Evolutionary conservation across 1,140 invertebrate species (phyloP).

Genomic region (Cydia splendana): DNA sequence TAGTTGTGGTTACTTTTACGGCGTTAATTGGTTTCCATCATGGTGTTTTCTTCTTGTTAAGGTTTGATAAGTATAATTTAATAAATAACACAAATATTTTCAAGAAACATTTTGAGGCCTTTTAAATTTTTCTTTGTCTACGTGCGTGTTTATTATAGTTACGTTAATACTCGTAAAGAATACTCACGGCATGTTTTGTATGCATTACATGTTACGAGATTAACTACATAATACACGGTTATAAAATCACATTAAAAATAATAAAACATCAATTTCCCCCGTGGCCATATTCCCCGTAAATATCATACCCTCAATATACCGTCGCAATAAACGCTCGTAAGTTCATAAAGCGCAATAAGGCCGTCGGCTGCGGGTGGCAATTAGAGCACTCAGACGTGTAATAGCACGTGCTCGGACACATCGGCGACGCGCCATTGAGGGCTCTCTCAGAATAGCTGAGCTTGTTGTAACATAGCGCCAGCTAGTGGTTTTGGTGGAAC

Average conservation of each 20-base stretch:
- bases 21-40: constrained; percentile 1
- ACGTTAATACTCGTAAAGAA: too few relatives aligned
- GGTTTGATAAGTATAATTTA: neutral
- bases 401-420: constrained; percentile 28
- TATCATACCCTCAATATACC: neutral
- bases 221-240: too few relatives aligned
- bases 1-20: constrained; percentile 27
- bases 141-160: too few relatives aligned
- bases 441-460: constrained; percentile 13
- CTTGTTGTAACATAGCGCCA: too few relatives aligned
- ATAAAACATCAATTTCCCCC: neutral
- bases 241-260: neutral
- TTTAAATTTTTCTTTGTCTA: too few relatives aligned
- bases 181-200: too few relatives aligned
- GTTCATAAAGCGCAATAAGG: constrained; percentile 26
- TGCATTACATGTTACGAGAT: too few relatives aligned
- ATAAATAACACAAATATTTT: neutral
- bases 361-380: constrained; percentile 10
- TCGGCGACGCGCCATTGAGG: neutral
- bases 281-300: neutral
- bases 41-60: neutral
- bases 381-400: constrained; percentile 21
- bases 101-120: too few relatives aligned
- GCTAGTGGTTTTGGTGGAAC: too few relatives aligned
- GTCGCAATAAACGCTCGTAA: neutral